Conservation (phyloP, 2,888 invertebrate genomes). For the Myopa tessellatipennis region DNA sequence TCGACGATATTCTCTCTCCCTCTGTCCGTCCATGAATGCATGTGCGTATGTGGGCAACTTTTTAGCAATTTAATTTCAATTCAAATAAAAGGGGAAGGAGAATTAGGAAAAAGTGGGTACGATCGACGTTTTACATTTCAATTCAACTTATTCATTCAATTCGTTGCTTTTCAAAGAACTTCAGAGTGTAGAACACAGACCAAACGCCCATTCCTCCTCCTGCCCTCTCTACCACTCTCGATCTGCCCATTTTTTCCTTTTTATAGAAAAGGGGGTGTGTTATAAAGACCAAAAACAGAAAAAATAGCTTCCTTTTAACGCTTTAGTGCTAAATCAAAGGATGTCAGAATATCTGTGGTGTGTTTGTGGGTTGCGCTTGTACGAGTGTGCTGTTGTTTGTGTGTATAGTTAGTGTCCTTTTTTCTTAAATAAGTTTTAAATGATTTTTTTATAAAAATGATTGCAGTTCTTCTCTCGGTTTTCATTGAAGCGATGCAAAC, state of each 20-base stretch:
- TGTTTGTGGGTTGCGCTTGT: too few species aligned
- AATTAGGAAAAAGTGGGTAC: neutral
- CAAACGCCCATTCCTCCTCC: neutral
- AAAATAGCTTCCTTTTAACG: too few species aligned
- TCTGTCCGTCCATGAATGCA: neutral
- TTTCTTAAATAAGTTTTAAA: too few species aligned
- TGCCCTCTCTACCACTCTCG: too few species aligned
- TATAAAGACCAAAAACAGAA: too few species aligned
- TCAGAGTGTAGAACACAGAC: neutral
- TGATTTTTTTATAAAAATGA: too few species aligned
- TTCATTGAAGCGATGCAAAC: neutral
- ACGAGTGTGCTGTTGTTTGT: too few species aligned
- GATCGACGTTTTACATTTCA: neutral
- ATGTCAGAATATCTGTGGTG: neutral
- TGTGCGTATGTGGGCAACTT: neutral
- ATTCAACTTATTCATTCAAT: conserved; percentile 12
- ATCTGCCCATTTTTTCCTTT: too few species aligned
- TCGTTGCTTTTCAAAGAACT: conserved; percentile 19
- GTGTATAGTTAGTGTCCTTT: too few species aligned
- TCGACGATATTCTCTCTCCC: too few species aligned
- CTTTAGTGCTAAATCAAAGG: neutral
- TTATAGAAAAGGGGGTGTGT: too few species aligned
- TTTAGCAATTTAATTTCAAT: conserved; percentile 29
- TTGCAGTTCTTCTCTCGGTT: neutral
- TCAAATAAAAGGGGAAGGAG: conserved; percentile 10